These are phyloP conservation scores for Nylanderia fulva DNA, from an alignment of 1,140 invertebrate species.

Conservation along the genomic window DNA sequence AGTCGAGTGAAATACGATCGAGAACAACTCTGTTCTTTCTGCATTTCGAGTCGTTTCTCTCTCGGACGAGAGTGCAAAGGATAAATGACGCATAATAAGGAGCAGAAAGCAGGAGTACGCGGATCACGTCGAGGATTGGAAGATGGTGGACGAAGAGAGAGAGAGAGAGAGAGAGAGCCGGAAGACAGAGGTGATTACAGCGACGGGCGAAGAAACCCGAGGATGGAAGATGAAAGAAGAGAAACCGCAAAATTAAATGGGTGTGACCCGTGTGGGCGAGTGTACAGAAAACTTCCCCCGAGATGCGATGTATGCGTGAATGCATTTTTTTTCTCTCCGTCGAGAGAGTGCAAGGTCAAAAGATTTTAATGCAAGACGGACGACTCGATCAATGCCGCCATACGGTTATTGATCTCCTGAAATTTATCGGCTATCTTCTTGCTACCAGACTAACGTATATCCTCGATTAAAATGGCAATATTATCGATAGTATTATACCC, in stretches of 20 bases:
- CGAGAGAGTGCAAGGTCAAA: conserved; percentile 17
- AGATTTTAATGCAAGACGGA: conserved; percentile 49
- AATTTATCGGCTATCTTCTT: conserved; percentile 32
- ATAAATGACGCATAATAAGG: conserved; percentile 66
- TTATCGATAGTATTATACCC: background rate
- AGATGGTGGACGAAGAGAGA: background rate
- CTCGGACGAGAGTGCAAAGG: conserved; percentile 21
- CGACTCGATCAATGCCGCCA: conserved; percentile 36
- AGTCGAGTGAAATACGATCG: background rate
- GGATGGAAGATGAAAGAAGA: conserved; percentile 60
- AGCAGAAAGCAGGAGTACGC: background rate
- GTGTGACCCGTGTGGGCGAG: conserved; percentile 79
- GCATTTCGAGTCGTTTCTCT: conserved; percentile 1
- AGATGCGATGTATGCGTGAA: conserved; percentile 2
- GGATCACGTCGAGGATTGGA: conserved; percentile 27
- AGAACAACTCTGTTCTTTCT: background rate
- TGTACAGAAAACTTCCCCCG: conserved; percentile 52
- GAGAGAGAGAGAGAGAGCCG: too few relatives aligned
- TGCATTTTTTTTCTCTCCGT: conserved; percentile 49
- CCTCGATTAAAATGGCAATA: background rate
- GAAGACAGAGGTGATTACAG: conserved; percentile 60
- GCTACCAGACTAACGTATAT: background rate
- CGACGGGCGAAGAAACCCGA: conserved; percentile 61
- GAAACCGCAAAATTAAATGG: conserved; percentile 75
- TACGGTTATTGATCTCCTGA: conserved; percentile 36